Evolutionary conservation across 1,140 invertebrate genomes (phyloP).

Genomic region (Megalonaias nervosa): DNA sequence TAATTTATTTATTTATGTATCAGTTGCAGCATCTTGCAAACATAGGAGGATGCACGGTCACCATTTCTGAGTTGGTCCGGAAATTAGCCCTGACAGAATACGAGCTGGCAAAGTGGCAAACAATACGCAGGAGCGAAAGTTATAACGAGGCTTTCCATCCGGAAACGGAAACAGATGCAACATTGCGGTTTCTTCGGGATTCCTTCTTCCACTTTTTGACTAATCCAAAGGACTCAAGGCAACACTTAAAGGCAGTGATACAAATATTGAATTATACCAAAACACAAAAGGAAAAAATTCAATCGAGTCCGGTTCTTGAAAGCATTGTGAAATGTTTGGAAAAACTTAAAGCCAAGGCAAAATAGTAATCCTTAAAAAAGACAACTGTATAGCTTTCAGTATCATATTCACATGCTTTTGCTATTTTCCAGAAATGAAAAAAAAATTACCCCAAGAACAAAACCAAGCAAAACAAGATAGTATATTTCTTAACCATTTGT

Average conservation of each 20-base stretch:
- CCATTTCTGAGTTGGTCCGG: constrained; percentile 47
- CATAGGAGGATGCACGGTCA: constrained; percentile 28
- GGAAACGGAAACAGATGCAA: constrained; percentile 61
- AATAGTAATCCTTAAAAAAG: no score
- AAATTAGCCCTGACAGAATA: constrained; percentile 54
- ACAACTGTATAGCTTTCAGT: no score
- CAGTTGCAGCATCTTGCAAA: constrained; percentile 49
- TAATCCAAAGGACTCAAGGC: constrained; percentile 49
- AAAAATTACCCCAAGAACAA: no score
- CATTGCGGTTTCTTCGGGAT: constrained; percentile 58
- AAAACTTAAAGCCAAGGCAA: no score
- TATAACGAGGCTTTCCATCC: constrained; percentile 53
- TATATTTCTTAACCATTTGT: no score
- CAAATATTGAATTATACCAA: constrained; percentile 59
- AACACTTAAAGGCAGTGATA: constrained; percentile 59
- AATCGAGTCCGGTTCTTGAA: constrained; percentile 26
- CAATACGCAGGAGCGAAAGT: constrained; percentile 50
- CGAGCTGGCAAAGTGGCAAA: constrained; percentile 65
- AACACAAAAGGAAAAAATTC: constrained; percentile 57
- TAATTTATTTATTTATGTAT: neutral
- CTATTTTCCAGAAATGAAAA: no score
- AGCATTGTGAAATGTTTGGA: constrained; percentile 7
- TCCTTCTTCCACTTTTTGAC: constrained; percentile 62
- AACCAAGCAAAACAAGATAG: no score
- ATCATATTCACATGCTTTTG: no score